These are phyloP conservation scores for Pelvicachromis taeniatus DNA, from an alignment of 2,113 vertebrate genomes.

Conservation along the genomic window DNA sequence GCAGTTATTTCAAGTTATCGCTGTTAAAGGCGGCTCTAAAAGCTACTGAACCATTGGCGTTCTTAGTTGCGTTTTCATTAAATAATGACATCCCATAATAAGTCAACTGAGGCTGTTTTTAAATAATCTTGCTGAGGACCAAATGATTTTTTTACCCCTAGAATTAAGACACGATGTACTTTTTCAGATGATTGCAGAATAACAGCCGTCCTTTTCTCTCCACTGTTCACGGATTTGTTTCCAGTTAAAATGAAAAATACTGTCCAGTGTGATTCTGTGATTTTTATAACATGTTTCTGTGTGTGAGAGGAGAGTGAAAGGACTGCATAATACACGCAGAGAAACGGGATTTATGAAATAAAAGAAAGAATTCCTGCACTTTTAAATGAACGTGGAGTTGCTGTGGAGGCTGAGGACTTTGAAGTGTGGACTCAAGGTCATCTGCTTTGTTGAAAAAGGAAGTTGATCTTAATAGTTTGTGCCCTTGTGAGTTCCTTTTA, in stretches of 20 bases:
- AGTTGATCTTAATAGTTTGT: neutral
- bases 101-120: neutral
- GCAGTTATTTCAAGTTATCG: neutral
- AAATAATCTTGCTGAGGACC: neutral
- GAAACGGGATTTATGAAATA: neutral
- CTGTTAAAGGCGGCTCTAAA: neutral
- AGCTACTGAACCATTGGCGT: neutral
- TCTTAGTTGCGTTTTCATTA: neutral
- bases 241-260: neutral
- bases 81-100: neutral
- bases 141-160: neutral
- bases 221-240: neutral
- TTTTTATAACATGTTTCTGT: neutral
- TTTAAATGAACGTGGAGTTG: neutral
- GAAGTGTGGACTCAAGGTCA: neutral
- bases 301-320: neutral
- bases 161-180: no score
- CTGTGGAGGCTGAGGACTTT: neutral
- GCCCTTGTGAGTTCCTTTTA: neutral
- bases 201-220: neutral
- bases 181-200: neutral
- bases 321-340: neutral
- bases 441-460: neutral
- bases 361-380: neutral
- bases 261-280: fast-evolving